phyloP scores from a whole-genome alignment of 2,888 invertebrate genomes.

The Epinotia demarniana region DNA sequence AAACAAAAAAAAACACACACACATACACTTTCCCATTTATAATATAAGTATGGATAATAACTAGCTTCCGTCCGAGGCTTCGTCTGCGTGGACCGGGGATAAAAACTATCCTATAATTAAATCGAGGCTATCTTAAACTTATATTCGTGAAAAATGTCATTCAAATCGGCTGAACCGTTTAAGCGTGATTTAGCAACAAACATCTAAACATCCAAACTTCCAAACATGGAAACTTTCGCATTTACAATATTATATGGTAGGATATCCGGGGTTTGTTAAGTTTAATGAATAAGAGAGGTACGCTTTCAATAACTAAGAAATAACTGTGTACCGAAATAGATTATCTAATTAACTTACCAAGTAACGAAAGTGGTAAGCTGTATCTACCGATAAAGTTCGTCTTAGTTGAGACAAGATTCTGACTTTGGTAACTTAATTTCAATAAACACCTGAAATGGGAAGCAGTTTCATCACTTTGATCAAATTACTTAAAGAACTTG shows the following conservation, averaged over 20 bases:
- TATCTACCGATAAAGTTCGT: not conserved
- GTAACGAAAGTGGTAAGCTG: not conserved
- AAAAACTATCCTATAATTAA: too few relatives aligned
- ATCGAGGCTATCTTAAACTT: too few relatives aligned
- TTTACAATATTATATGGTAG: not conserved
- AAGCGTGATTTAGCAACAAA: too few relatives aligned
- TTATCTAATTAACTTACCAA: not conserved
- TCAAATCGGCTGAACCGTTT: too few relatives aligned
- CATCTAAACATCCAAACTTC: too few relatives aligned
- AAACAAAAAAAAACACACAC: too few relatives aligned
- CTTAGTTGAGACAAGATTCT: constrained; percentile 8
- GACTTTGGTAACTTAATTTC: not conserved
- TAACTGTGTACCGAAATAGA: not conserved
- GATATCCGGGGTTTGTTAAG: not conserved
- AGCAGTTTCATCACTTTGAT: not conserved
- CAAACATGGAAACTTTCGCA: too few relatives aligned
- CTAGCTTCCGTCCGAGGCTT: too few relatives aligned
- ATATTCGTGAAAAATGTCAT: too few relatives aligned
- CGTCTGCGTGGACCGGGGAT: too few relatives aligned
- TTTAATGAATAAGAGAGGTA: not conserved
- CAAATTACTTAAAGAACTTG: constrained; percentile 10
- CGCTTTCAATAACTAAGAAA: not conserved
- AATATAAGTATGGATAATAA: too few relatives aligned
- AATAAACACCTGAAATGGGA: constrained; percentile 7
- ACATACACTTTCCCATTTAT: too few relatives aligned